phyloP scores from a whole-genome alignment of 2,113 vertebrate genomes.

The Hippocampus comes region DNA sequence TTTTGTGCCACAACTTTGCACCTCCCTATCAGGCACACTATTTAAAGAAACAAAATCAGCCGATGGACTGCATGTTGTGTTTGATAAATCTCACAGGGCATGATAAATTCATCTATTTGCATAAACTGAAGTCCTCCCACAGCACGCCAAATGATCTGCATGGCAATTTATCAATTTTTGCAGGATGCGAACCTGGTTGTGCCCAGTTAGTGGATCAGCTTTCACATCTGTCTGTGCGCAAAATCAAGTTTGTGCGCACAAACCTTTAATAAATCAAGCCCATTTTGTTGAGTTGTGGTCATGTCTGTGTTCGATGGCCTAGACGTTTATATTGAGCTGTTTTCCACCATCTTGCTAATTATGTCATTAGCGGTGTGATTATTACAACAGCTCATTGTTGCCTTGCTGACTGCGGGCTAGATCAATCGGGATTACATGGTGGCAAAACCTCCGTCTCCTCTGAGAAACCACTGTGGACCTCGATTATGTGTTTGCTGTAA shows the following conservation, averaged over 20 bases:
- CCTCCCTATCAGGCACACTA: no score
- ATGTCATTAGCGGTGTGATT: conserved; percentile 66
- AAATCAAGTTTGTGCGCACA: not conserved
- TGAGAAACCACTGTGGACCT: conserved; percentile 32
- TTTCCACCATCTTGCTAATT: conserved; percentile 60
- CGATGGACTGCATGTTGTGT: no score
- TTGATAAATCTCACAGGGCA: no score
- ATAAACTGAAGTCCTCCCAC: no score
- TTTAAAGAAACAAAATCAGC: no score
- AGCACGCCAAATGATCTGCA: no score
- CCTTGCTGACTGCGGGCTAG: conserved; percentile 37
- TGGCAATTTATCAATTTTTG: no score
- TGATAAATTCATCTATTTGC: no score
- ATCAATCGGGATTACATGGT: conserved; percentile 41
- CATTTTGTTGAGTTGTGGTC: not conserved
- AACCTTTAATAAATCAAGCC: not conserved
- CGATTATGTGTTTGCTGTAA: conserved; percentile 15
- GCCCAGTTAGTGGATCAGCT: not conserved
- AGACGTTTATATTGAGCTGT: conserved; percentile 39
- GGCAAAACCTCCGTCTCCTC: conserved; percentile 32
- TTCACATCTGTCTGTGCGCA: not conserved
- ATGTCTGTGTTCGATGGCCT: conserved; percentile 22
- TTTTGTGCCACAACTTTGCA: no score
- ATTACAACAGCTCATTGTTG: conserved; percentile 64
- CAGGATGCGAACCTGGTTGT: not conserved